Base-by-base conservation (phyloP, 53 echinoderm and acorn worm genomes). In the Patiria pectinifera region DNA sequence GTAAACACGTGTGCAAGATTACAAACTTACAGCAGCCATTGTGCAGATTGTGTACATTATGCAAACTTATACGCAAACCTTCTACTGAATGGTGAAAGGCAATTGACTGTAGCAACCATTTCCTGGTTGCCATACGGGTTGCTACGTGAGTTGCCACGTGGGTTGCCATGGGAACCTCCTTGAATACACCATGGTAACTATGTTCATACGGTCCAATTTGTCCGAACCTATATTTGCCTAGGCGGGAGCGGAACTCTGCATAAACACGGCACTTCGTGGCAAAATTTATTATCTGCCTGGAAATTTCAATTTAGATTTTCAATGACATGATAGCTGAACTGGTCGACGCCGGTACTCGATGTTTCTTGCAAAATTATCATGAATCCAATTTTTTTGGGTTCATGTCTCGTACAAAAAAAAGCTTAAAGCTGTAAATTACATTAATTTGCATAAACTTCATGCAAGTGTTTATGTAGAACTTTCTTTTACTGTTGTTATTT, bases 131-230 rank as follows among this genome's bases (percentile, higher is more conserved):
- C 66, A 66, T 74, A 35, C 1, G 35, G 35, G 35, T 35, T 10
- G 62, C 14, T 62, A 16, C 21, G 35, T 11, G 6, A 49, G 49
- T 15, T 87, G 12, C 24, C 59, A 78, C 6, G 21, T 59, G 59
- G 43, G 85, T 82, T 80, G 69, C 80, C 69, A 92, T 86, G 66
- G 92, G 25, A 84, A 92, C 85, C 49, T 19, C 78, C 84, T 84
- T 62, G 92, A 43, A 82, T n/a, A 23, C 82, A 82, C 80, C 45
- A 45, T 74, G 22, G 53, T 23, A 74, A 23, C 24, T 23, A 24
- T 53, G 24, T 74, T 74, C 15, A 18, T 23, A 9, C 24, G 24
- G 11, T 10, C 19, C 74, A 18, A 21, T 74, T n/a, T 24, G 11
- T 24, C 21, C 24, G 0, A 23, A 14, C 70, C 8, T 74, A 74